Conservation (phyloP, 2,888 invertebrate species). For the Mesodorylaimus sp. region DNA sequence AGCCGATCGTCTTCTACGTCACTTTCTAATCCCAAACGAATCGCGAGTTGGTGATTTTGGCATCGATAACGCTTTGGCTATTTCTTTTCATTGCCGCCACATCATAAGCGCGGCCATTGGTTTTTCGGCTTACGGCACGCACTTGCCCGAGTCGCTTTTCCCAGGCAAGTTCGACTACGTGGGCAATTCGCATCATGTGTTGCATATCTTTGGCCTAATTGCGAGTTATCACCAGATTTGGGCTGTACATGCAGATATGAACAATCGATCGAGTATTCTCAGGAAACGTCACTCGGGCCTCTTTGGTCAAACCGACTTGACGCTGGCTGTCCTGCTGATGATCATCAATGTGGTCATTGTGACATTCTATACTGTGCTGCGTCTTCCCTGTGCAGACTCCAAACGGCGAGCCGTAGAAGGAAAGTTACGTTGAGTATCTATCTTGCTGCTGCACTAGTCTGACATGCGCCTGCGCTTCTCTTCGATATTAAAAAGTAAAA, state of each 20-base stretch:
- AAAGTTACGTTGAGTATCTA: too few species aligned
- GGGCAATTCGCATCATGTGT: conserved; percentile 38
- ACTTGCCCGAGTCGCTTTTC: conserved; percentile 34
- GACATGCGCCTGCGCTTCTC: too few species aligned
- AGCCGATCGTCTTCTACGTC: too few species aligned
- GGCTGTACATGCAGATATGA: conserved; percentile 28
- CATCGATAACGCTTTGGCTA: too few species aligned
- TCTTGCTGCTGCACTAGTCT: too few species aligned
- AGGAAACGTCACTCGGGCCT: neutral
- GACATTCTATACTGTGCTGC: neutral
- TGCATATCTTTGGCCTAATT: conserved; percentile 33
- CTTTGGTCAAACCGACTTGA: neutral
- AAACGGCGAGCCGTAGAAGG: too few species aligned
- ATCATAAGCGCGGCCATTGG: conserved; percentile 29
- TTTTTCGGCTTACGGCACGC: conserved; percentile 33
- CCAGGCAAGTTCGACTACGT: conserved; percentile 37
- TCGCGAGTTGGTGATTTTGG: too few species aligned
- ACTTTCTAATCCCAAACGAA: too few species aligned
- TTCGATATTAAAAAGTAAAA: too few species aligned
- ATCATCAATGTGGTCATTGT: conserved; percentile 2
- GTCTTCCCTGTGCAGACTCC: too few species aligned
- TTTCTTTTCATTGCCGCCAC: conserved; percentile 26
- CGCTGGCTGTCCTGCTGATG: neutral
- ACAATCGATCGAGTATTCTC: conserved; percentile 9
- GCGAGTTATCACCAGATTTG: conserved; percentile 33